Evolutionary conservation across 2,888 invertebrate species (phyloP).

Genomic region (Patella caerulea): DNA sequence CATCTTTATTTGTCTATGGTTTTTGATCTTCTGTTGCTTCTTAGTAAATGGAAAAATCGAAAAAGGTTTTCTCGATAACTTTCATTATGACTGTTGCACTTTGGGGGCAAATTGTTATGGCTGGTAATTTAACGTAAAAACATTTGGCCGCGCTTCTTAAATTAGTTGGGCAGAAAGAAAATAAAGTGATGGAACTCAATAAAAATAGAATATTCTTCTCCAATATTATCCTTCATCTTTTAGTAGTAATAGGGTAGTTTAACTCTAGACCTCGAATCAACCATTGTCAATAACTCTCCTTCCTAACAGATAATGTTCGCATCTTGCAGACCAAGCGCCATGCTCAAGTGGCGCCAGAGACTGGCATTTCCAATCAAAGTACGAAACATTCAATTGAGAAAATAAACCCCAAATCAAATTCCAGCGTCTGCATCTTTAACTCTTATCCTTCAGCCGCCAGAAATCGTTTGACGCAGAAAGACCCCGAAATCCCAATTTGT

Average conservation of each 20-base stretch:
- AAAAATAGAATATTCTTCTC: too few species aligned
- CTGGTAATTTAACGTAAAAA: too few species aligned
- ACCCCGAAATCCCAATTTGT: slow-evolving; percentile 2
- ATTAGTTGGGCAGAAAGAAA: too few species aligned
- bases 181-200: too few species aligned
- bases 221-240: too few species aligned
- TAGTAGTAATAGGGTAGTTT: background rate
- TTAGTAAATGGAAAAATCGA: too few species aligned
- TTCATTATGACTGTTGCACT: too few species aligned
- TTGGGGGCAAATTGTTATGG: too few species aligned
- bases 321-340: background rate
- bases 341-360: background rate
- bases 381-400: slow-evolving; percentile 9
- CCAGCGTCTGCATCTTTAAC: slow-evolving; percentile 4
- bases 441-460: background rate
- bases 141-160: too few species aligned
- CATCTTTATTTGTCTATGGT: too few species aligned
- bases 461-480: background rate
- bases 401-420: slow-evolving; percentile 3
- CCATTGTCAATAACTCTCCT: background rate
- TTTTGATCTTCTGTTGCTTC: too few species aligned
- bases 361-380: slow-evolving; percentile 6
- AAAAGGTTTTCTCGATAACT: too few species aligned
- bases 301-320: background rate
- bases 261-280: background rate